Conservation (phyloP, 2,113 vertebrate genomes). For the Ochotona curzoniae region DNA sequence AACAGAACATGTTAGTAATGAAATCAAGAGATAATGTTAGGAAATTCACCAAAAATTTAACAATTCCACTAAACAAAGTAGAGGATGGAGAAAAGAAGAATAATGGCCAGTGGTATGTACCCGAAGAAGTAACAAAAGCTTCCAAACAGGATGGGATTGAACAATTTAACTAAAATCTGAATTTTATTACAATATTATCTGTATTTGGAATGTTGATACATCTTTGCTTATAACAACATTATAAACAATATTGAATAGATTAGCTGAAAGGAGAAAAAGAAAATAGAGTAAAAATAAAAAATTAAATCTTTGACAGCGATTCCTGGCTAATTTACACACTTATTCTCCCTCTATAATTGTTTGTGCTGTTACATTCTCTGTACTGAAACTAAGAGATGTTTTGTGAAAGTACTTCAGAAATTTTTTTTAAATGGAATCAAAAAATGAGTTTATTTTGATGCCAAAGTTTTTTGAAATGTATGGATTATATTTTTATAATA, state of each 20-base stretch:
- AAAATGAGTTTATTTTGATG: no score
- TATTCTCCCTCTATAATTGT: background rate
- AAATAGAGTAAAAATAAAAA: background rate
- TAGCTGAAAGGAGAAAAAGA: background rate
- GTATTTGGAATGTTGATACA: background rate
- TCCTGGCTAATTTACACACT: background rate
- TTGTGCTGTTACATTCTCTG: background rate
- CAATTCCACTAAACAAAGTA: slow-evolving; percentile 20
- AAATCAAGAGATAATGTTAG: slow-evolving; percentile 44
- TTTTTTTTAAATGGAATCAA: no score
- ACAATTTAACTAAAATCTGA: slow-evolving; percentile 56
- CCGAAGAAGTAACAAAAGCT: slow-evolving; percentile 62
- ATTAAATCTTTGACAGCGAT: background rate
- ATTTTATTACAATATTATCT: slow-evolving; percentile 42
- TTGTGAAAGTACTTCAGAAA: no score
- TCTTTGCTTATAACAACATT: slow-evolving; percentile 2
- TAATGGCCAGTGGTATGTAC: background rate
- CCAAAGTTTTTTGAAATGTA: no score
- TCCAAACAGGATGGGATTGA: slow-evolving; percentile 41
- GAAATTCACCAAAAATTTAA: slow-evolving; percentile 68
- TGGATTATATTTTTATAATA: no score
- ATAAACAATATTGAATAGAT: background rate
- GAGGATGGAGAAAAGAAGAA: slow-evolving; percentile 18
- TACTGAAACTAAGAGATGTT: background rate
- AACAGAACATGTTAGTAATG: slow-evolving; percentile 30